Percentiles rank a stretch among this genome's conserved stretches.
Conservation (phyloP, 30 jellyfish, hydroid and myxozoan genomes). For the Pelagia noctiluca region DNA sequence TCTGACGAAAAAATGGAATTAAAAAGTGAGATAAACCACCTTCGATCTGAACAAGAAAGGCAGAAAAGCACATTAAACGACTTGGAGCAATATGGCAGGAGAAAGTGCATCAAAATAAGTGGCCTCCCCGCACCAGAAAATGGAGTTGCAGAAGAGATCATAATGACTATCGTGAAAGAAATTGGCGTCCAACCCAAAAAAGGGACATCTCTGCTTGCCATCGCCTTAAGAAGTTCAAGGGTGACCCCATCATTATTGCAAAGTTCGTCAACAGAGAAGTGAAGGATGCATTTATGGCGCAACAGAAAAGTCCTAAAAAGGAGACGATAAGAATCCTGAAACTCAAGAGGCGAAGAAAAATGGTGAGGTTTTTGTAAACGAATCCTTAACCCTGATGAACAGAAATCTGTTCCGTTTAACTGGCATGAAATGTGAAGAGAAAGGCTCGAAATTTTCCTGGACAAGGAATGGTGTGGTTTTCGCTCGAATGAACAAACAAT, state of each 20-base stretch:
- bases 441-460: background rate
- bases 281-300: background rate
- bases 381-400: background rate
- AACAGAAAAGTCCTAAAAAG: background rate
- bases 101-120: background rate
- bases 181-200: background rate
- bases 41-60: background rate
- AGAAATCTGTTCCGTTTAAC: background rate
- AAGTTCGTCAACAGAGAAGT: background rate
- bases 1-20: background rate
- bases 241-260: background rate
- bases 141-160: background rate
- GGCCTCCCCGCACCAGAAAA: background rate
- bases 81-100: conserved; percentile 8
- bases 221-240: background rate
- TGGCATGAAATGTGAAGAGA: background rate
- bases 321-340: background rate
- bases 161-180: background rate
- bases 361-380: background rate
- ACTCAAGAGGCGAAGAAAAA: background rate
- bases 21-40: background rate
- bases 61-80: background rate
- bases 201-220: conserved; percentile 7
- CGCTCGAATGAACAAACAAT: background rate
- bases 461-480: background rate